A percentile compares a stretch with the other conserved stretches of the same genome.
phyloP scores from a whole-genome alignment of 2,888 invertebrate genomes.

The Myopa testacea region DNA sequence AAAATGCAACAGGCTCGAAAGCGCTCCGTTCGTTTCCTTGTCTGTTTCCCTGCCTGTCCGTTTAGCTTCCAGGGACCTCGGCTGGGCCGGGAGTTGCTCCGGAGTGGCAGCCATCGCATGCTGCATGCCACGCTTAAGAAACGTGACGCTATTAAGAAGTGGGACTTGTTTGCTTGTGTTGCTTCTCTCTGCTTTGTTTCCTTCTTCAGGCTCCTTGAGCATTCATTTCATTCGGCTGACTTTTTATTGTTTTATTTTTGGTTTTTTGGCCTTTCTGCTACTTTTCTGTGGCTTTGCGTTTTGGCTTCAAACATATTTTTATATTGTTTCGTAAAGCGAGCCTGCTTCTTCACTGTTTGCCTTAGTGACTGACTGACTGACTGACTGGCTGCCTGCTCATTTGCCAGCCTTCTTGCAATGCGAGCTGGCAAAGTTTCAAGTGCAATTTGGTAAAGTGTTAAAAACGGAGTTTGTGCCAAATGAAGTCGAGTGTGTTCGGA shows the following conservation, averaged over 20 bases:
- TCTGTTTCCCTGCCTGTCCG: background rate
- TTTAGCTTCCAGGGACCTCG: background rate
- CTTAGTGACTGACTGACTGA: background rate
- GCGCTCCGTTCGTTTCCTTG: background rate
- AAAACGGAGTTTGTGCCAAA: constrained; percentile 45
- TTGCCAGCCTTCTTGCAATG: constrained; percentile 9
- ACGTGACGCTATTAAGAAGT: constrained; percentile 37
- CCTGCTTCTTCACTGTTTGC: constrained; percentile 29
- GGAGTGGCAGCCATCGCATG: constrained; percentile 26
- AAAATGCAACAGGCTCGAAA: constrained; percentile 39
- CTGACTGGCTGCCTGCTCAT: no score
- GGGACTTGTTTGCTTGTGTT: constrained; percentile 26
- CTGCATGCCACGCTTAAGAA: constrained; percentile 23
- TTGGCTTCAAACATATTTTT: constrained; percentile 47
- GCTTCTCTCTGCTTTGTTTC: background rate
- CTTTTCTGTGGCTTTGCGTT: constrained; percentile 32
- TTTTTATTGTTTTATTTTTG: constrained; percentile 1
- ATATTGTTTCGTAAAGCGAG: constrained; percentile 47
- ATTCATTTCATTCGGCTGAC: background rate
- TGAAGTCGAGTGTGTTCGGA: constrained; percentile 33
- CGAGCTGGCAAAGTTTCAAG: constrained; percentile 48
- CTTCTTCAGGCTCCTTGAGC: constrained; percentile 9
- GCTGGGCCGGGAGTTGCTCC: background rate
- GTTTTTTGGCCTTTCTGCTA: background rate
- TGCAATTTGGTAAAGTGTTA: constrained; percentile 49